Evolutionary conservation across 2,888 invertebrate genomes (phyloP).

Genomic region (Oscheius sp.): DNA sequence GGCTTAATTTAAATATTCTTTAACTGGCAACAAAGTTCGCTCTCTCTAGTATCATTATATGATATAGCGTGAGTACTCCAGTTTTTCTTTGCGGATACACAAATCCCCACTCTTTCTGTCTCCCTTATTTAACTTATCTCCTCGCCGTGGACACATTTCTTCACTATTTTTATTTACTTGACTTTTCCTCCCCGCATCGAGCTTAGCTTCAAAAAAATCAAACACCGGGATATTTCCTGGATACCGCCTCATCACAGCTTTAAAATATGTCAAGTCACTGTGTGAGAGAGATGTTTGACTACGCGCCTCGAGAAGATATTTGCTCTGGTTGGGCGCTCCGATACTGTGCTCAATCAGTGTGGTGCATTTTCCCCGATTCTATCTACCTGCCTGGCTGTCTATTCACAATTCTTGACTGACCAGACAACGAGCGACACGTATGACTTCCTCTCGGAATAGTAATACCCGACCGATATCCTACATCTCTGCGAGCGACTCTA

Average conservation of each 20-base stretch:
- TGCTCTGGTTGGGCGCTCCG: slow-evolving; percentile 36
- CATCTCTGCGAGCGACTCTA: slow-evolving; percentile 6
- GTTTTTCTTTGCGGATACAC: neutral
- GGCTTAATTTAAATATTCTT: too few species aligned
- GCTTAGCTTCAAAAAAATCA: neutral
- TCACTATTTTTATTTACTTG: too few species aligned
- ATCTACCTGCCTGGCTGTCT: too few species aligned
- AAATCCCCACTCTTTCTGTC: neutral
- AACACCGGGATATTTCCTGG: neutral
- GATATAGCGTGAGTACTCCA: too few species aligned
- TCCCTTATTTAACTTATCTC: too few species aligned
- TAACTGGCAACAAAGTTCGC: too few species aligned
- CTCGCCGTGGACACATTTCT: too few species aligned
- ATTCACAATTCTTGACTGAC: neutral
- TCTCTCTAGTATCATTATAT: too few species aligned
- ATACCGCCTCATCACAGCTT: slow-evolving; percentile 1
- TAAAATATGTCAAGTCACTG: slow-evolving; percentile 31
- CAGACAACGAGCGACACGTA: slow-evolving; percentile 1
- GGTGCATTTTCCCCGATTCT: slow-evolving; percentile 4
- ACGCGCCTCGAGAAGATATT: slow-evolving; percentile 30
- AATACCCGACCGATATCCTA: slow-evolving; percentile 30
- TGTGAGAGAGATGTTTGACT: slow-evolving; percentile 29
- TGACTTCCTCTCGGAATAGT: slow-evolving; percentile 26
- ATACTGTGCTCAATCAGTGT: slow-evolving; percentile 32
- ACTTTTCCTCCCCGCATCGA: neutral